Evolutionary conservation across 2,113 vertebrate genomes (phyloP).

Genomic region (Smithornis capensis): DNA sequence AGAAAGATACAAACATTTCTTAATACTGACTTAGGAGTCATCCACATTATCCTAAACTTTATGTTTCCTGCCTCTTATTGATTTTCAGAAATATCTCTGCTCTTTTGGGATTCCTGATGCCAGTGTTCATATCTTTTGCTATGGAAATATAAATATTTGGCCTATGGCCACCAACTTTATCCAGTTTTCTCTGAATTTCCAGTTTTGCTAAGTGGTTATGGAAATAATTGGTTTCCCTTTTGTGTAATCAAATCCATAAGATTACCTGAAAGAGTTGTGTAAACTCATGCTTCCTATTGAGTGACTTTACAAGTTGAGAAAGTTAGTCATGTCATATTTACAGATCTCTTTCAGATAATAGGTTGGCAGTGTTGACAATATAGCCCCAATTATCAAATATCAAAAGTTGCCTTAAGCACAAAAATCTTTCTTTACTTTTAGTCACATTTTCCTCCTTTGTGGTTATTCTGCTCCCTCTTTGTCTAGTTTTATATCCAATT

Average conservation of each 20-base stretch:
- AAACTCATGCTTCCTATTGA: neutral
- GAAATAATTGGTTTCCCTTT: neutral
- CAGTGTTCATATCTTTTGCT: neutral
- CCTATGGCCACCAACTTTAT: neutral
- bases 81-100: neutral
- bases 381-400: neutral
- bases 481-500: neutral
- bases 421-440: neutral
- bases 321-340: neutral
- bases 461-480: neutral
- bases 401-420: neutral
- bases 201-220: neutral
- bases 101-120: neutral
- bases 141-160: neutral
- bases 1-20: neutral
- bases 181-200: neutral
- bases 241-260: neutral
- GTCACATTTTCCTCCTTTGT: neutral
- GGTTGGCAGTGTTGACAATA: neutral
- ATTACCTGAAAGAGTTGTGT: neutral
- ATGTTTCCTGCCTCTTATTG: neutral
- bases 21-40: neutral
- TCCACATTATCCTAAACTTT: neutral
- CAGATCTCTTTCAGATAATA: neutral
- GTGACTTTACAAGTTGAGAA: neutral